A percentile compares a stretch with the other conserved stretches of the same genome.
Conservation (phyloP, 2,888 invertebrate genomes). For the Tenthredo amoena region DNA sequence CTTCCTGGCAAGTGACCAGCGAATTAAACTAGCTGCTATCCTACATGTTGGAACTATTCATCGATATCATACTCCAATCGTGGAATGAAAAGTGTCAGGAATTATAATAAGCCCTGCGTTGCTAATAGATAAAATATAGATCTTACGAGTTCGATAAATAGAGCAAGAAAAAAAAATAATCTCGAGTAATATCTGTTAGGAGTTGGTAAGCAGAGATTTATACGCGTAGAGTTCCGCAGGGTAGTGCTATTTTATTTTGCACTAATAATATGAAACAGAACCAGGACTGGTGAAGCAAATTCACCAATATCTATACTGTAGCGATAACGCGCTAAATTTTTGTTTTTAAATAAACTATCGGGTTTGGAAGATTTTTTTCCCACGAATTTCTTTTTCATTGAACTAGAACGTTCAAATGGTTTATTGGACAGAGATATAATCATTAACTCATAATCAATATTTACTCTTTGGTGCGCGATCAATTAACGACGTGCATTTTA, state of each 20-base stretch:
- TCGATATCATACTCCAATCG: not conserved
- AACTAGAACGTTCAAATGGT: not conserved
- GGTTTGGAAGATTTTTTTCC: not conserved
- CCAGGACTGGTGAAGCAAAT: not conserved
- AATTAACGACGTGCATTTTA: not conserved
- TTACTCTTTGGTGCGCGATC: not conserved
- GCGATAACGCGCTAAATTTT: too few species aligned
- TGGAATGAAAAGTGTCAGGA: not conserved
- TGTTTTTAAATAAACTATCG: not conserved
- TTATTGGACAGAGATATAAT: not conserved
- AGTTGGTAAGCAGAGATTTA: not conserved
- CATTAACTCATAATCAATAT: not conserved
- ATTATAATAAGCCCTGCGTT: not conserved
- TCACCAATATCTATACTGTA: too few species aligned
- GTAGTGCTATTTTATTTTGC: not conserved
- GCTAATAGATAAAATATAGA: not conserved
- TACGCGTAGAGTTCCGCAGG: not conserved
- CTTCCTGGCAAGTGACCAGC: not conserved
- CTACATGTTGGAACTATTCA: not conserved
- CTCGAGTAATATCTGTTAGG: not conserved
- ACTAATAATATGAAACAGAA: not conserved
- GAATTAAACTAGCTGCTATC: not conserved
- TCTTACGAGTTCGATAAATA: not conserved
- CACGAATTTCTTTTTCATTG: not conserved
- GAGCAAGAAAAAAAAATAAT: not conserved